Base-by-base conservation (phyloP, 2,113 vertebrate species). In the Hippocampus comes region DNA sequence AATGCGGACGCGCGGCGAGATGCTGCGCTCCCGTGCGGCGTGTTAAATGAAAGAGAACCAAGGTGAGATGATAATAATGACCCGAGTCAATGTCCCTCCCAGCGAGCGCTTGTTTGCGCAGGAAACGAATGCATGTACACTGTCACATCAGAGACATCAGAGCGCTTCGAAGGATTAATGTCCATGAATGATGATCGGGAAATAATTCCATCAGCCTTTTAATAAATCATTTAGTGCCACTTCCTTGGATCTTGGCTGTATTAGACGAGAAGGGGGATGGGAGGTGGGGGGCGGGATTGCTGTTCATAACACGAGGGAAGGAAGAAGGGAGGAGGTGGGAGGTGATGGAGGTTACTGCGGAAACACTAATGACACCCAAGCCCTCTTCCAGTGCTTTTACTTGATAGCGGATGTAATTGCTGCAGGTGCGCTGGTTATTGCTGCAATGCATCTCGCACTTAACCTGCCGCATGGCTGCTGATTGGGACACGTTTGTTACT, bases 221-320 rank as follows among this genome's bases (percentile, higher is more conserved):
- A 89, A 89, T 89, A 88, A 91, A 90, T 86, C 84, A 88, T 84
- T 83, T 85, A 72, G 76, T 72, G 73, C 70, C 0, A 48, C 80
- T 82, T 76, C 77, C 68, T 38, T 56, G 77, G 80, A 82, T 88
- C 86, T 82, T 82, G 65, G 67, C 78, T 78, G 76, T 72, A 89
- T 87, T 84, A 82, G 79, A 49, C 14, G 27, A 46, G 43, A 65
- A 64, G 75, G 72, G 80, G 74, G 79, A 9, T 5, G 51, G 30
- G 30, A 34, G 30, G 4, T 34, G 30, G 11, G 68, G 74, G 74
- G 67, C 72, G 73, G 79, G 34, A 4, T 5, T 38, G 34, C 72
- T 78, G 83, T 80, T 87, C 77, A 78, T 85, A 82, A 80, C 82
- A 84, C 63, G 61, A 68, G 77, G 51, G 23, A 60, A 9, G 56